These are phyloP conservation scores for Thripadectes ignobilis DNA, from an alignment of 2,797 vertebrate genomes.

Conservation along the genomic window DNA sequence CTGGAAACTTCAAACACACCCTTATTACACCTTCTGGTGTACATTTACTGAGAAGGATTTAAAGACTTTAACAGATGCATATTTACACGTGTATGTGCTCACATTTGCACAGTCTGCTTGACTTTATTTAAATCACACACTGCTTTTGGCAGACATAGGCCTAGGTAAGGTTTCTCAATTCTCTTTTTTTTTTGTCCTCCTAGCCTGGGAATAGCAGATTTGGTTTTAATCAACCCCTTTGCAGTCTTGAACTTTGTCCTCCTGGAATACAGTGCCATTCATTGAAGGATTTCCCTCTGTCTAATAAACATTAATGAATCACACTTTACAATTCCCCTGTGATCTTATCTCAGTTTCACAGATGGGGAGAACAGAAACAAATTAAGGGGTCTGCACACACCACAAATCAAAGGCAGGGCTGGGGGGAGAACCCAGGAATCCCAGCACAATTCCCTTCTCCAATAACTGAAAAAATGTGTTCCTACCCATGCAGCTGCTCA, in stretches of 20 bases:
- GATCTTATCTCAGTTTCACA: constrained; percentile 47
- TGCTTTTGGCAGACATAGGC: not conserved
- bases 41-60: not conserved
- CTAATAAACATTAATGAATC: constrained; percentile 58
- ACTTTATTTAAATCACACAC: not conserved
- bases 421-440: not conserved
- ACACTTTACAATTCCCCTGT: constrained; percentile 1
- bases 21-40: not conserved
- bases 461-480: not conserved
- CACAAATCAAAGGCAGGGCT: constrained; percentile 50
- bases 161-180: not conserved
- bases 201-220: constrained; percentile 4
- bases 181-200: not conserved
- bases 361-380: constrained; percentile 46
- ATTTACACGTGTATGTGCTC: not conserved
- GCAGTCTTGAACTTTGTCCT: constrained; percentile 52
- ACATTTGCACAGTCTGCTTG: not conserved
- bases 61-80: not conserved
- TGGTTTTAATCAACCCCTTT: constrained; percentile 41
- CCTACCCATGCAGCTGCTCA: not conserved
- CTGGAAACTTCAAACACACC: not conserved
- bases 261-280: constrained; percentile 16
- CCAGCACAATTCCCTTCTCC: not conserved
- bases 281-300: constrained; percentile 39
- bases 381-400: constrained; percentile 27